Evolutionary conservation across 2,888 invertebrate genomes (phyloP), one percentile per base, ranked within the genome.

Genomic region (Cyaniris semiargus): DNA sequence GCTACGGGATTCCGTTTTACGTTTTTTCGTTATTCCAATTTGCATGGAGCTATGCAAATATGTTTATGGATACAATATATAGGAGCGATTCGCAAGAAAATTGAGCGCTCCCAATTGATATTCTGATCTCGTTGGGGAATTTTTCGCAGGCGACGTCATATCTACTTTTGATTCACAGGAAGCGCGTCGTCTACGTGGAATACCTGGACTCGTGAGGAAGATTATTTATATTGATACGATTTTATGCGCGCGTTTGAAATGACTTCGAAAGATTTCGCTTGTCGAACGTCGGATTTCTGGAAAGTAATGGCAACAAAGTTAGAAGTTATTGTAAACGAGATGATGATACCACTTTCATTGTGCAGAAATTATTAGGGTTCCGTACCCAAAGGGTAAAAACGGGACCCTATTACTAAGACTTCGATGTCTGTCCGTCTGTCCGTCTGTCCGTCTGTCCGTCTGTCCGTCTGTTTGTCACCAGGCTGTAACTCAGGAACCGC

Each of bases 21-120:
- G 85, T 89, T 89, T 88, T 90, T 89, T 86, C 77, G 70, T 82
- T 84, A 84, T 84, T 82, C 82, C 83, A 83, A 84, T 85, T 85
- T 85, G 86, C 84, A 56, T 72, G 85, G 86, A 83, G 84, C 85
- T 86, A 86, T 89, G 90, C 87, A 90, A 91, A 91, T 92, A 89
- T 88, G 87, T 86, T 84, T 86, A 85, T 85, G 87, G 86, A 66
- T 83, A 89, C 88, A 90, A 91, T 90, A 89, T 91, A 89, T 88
- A 85, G 86, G 87, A 85, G 88, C 91, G 89, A 90, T 92, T 90
- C 90, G 84, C 87, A 87, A 87, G 90, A 87, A 91, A 91, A 90
- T 92, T 91, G 90, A 88, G 86, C 88, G 87, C 88, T 87, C 87
- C 86, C 90, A 87, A 91, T 92, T 92, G 91, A 90, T 92, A 92